Percentiles rank a stretch among this genome's conserved stretches.
Conservation (phyloP, 23 tunicate species). For the Oikopleura dioica region DNA sequence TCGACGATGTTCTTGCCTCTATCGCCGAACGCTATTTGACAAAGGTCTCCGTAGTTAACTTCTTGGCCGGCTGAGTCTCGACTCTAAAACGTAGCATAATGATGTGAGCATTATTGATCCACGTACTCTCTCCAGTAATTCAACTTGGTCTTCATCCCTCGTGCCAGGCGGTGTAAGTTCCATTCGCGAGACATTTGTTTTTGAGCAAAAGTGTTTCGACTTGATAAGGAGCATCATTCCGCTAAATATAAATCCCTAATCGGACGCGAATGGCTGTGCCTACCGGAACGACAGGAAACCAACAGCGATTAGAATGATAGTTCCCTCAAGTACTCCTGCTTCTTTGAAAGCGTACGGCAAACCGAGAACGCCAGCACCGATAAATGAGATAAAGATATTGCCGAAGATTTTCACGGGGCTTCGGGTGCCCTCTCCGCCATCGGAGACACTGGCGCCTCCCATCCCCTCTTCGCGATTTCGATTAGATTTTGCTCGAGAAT, state of each 20-base stretch:
- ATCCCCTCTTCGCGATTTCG: too few species aligned
- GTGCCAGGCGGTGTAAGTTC: not conserved
- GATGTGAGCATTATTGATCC: not conserved
- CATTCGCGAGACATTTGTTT: not conserved
- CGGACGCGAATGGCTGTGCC: too few species aligned
- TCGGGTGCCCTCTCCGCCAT: slow-evolving; percentile 31
- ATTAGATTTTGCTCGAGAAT: too few species aligned
- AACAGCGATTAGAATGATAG: slow-evolving; percentile 41
- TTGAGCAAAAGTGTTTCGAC: not conserved
- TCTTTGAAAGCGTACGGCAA: slow-evolving; percentile 94
- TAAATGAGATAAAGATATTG: slow-evolving; percentile 85
- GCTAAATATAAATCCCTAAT: too few species aligned
- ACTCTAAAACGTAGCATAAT: not conserved
- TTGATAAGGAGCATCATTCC: not conserved
- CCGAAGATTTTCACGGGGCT: slow-evolving; percentile 74
- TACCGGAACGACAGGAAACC: slow-evolving; percentile 16
- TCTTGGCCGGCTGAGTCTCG: slow-evolving; percentile 15
- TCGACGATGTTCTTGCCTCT: slow-evolving; percentile 50
- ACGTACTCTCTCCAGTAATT: not conserved
- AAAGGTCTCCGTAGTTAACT: slow-evolving; percentile 76
- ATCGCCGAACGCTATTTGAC: slow-evolving; percentile 46
- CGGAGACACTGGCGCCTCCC: too few species aligned
- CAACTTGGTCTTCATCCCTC: not conserved
- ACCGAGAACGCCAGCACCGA: slow-evolving; percentile 90
- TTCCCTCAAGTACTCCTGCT: slow-evolving; percentile 92